These are phyloP conservation scores for Artemia franciscana DNA, from an alignment of 1,140 invertebrate genomes.

Conservation along the genomic window DNA sequence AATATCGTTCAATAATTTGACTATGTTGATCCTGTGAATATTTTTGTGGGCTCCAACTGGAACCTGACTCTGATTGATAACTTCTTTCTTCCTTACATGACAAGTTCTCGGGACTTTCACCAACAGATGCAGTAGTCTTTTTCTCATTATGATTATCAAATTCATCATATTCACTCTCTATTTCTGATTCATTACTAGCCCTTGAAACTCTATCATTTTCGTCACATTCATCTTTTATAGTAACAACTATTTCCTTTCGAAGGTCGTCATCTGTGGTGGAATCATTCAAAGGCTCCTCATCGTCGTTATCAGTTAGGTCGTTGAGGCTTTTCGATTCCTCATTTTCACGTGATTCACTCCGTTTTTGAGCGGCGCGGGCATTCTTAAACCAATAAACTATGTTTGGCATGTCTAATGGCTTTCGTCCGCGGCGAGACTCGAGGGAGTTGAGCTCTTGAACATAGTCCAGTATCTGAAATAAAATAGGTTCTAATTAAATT, in stretches of 20 bases:
- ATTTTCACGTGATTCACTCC: slow-evolving; percentile 23
- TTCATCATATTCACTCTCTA: neutral
- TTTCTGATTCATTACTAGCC: neutral
- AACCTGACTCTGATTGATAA: neutral
- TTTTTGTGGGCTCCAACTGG: neutral
- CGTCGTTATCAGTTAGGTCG: slow-evolving; percentile 10
- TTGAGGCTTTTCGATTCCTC: slow-evolving; percentile 10
- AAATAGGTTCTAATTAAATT: slow-evolving; percentile 7
- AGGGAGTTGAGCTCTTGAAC: slow-evolving; percentile 75
- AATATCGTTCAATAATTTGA: neutral
- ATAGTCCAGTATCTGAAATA: slow-evolving; percentile 66
- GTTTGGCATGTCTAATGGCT: slow-evolving; percentile 85
- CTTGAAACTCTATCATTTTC: neutral
- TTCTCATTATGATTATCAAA: neutral
- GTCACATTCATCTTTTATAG: neutral
- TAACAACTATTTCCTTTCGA: slow-evolving; percentile 4
- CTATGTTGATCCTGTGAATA: neutral
- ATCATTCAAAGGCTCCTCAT: slow-evolving; percentile 7
- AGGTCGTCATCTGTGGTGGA: slow-evolving; percentile 3
- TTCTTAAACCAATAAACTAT: slow-evolving; percentile 99
- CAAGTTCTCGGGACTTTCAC: neutral
- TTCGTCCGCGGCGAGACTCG: slow-evolving; percentile 68
- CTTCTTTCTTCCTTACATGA: neutral
- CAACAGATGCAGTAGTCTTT: neutral
- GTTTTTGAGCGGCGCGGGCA: slow-evolving; percentile 76